Percentiles rank a stretch among this genome's conserved stretches.
phyloP scores from a whole-genome alignment of 1,140 invertebrate species.

The Leptinotarsa texana region DNA sequence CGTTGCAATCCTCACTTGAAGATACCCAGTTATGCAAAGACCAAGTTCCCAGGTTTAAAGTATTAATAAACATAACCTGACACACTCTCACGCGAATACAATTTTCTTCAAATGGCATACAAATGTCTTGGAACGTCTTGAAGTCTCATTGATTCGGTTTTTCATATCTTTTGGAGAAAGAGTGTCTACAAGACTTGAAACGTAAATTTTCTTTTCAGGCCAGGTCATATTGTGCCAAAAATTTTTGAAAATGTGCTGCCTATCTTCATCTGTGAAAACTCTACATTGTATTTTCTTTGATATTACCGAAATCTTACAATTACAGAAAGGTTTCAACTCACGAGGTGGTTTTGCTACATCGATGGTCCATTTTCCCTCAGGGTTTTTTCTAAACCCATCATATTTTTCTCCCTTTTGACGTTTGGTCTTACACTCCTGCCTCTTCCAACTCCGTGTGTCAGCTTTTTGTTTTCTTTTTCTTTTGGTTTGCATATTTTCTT shows the following conservation, averaged over 20 bases:
- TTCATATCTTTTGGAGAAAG: not conserved
- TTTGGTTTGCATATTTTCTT: not conserved
- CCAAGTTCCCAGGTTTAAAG: not conserved
- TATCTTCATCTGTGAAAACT: not conserved
- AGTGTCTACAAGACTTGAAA: not conserved
- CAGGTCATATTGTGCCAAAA: not conserved
- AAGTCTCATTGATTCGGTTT: not conserved
- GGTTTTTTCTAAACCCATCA: constrained; percentile 10
- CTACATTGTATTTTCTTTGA: not conserved
- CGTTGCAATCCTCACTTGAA: not conserved
- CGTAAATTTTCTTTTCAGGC: constrained; percentile 5
- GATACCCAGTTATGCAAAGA: not conserved
- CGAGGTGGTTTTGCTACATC: constrained; percentile 4
- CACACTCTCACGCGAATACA: not conserved
- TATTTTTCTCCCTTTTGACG: constrained; percentile 11
- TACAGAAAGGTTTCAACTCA: constrained; percentile 1
- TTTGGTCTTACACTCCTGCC: not conserved
- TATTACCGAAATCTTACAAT: not conserved
- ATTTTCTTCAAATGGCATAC: not conserved
- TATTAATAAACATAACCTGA: not conserved
- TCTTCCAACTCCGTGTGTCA: not conserved
- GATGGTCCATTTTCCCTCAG: constrained; percentile 2
- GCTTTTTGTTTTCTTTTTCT: constrained; percentile 13
- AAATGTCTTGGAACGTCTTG: not conserved
- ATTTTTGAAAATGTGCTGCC: not conserved